phyloP scores from a whole-genome alignment of 2,113 vertebrate genomes.

The Sardina pilchardus region DNA sequence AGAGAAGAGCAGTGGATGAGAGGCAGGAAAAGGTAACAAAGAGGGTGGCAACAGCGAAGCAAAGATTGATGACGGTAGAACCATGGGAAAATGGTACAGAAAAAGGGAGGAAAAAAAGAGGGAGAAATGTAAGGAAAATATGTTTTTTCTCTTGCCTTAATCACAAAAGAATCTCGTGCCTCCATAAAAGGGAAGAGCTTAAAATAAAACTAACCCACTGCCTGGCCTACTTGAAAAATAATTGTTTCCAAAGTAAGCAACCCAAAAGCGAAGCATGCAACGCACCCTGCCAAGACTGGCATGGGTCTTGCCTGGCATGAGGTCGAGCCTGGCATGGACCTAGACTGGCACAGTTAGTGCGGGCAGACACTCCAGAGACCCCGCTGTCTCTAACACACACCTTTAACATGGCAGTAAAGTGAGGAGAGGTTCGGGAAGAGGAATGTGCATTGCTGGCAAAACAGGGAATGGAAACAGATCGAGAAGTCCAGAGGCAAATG shows the following conservation, averaged over 20 bases:
- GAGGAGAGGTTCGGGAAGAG: not conserved
- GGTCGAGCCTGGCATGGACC: not conserved
- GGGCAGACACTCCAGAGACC: not conserved
- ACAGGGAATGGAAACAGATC: not conserved
- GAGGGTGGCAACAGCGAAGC: not conserved
- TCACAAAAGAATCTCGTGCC: conserved; percentile 6
- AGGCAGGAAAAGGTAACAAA: not conserved
- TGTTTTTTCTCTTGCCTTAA: not conserved
- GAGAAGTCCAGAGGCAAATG: not conserved
- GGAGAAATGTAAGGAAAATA: not conserved
- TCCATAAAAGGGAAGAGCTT: conserved; percentile 32
- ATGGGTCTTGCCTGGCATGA: not conserved
- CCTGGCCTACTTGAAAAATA: conserved; percentile 26
- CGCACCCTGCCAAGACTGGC: not conserved
- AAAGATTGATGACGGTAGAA: not conserved
- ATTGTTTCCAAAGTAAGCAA: conserved; percentile 33
- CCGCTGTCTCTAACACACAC: not conserved
- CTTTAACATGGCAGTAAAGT: conserved; percentile 3
- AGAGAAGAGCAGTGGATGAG: not conserved
- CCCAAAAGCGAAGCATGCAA: not conserved
- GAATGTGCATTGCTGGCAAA: not conserved
- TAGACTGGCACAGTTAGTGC: not conserved
- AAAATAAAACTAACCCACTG: conserved; percentile 32
- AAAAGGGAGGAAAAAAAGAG: not conserved
- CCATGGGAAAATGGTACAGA: not conserved